Evolutionary conservation across 2,113 vertebrate species (phyloP).

Genomic region (Cynopterus brachyotis): DNA sequence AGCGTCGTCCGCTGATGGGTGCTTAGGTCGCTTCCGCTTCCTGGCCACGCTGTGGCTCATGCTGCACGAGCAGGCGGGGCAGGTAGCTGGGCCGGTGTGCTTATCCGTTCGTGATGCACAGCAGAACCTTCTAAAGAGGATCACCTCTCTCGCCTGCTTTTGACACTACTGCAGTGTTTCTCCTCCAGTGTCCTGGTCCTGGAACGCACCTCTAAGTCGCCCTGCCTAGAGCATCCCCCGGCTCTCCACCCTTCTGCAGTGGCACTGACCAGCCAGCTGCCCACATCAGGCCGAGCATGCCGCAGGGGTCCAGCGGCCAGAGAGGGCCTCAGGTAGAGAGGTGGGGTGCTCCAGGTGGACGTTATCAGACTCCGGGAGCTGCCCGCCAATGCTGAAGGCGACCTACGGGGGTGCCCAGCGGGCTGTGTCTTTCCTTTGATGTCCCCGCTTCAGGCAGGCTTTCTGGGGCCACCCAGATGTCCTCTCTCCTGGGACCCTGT

Average conservation of each 20-base stretch:
- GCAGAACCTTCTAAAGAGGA: not conserved
- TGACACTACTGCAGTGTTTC: fast-evolving
- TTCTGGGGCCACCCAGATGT: not conserved
- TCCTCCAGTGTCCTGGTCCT: too few species aligned
- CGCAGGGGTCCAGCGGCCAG: not conserved
- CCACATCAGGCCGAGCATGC: not conserved
- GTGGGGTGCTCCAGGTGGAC: not conserved
- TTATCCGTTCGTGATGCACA: not conserved
- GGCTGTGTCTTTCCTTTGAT: not conserved
- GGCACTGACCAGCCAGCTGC: not conserved
- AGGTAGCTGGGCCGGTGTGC: not conserved
- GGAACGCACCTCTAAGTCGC: not conserved
- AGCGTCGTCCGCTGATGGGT: too few species aligned
- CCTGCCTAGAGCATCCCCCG: fast-evolving
- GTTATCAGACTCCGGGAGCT: not conserved
- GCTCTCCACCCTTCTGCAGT: not conserved
- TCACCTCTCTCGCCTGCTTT: not conserved
- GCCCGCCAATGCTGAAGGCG: not conserved
- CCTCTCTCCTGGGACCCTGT: not conserved
- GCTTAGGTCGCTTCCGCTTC: too few species aligned
- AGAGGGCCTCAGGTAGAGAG: not conserved
- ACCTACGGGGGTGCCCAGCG: not conserved
- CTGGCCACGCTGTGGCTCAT: too few species aligned
- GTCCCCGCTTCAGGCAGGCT: not conserved
- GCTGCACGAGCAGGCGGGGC: too few species aligned